Evolutionary conservation across 2,797 vertebrate genomes (phyloP).

Genomic region (Xiphorhynchus erythropygius): DNA sequence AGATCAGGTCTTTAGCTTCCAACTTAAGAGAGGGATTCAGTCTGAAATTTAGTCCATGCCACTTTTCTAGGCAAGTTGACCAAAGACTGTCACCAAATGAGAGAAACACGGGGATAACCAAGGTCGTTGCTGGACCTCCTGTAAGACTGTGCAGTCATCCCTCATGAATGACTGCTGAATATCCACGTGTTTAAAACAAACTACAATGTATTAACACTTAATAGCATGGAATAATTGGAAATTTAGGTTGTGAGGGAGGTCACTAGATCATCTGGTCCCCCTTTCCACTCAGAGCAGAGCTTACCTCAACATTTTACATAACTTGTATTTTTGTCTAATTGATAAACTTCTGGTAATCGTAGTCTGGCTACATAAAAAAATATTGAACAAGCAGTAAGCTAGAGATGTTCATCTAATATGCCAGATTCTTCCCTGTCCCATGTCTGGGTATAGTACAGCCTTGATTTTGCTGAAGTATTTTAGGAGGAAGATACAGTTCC

Average conservation of each 20-base stretch:
- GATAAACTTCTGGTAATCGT: neutral
- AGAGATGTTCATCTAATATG: neutral
- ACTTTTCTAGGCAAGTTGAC: neutral
- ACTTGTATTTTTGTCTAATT: neutral
- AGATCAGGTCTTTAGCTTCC: neutral
- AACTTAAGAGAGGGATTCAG: neutral
- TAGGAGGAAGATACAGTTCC: neutral
- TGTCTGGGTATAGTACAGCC: neutral
- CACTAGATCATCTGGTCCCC: neutral
- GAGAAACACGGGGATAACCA: neutral
- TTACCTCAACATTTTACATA: neutral
- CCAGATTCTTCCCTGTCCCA: neutral
- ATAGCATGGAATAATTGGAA: neutral
- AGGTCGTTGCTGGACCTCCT: neutral
- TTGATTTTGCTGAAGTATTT: neutral
- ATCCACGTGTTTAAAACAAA: neutral
- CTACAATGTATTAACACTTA: neutral
- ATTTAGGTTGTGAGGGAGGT: neutral
- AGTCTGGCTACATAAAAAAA: neutral
- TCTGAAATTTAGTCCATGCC: neutral
- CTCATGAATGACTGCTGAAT: neutral
- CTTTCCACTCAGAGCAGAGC: neutral
- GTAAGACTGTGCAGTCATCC: neutral
- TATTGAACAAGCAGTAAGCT: neutral
- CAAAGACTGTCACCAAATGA: neutral